Conservation (phyloP, 2,797 vertebrate species). For the Sebastes hubbsi region DNA sequence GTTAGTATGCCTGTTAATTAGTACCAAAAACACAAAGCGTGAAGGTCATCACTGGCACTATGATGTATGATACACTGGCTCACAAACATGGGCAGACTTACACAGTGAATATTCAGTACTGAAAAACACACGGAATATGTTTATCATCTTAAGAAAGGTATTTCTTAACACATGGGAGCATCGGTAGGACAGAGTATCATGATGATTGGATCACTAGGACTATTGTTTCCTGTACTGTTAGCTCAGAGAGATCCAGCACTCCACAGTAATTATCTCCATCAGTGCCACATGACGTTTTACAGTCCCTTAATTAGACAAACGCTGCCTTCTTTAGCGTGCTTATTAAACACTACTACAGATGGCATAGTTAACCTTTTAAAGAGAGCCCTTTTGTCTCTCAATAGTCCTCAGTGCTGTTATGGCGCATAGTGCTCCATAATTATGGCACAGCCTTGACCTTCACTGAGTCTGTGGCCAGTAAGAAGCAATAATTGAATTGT, state of each 20-base stretch:
- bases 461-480: constrained; percentile 39
- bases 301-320: constrained; percentile 43
- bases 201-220: background rate
- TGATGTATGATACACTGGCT: background rate
- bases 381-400: constrained; percentile 36
- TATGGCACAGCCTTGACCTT: constrained; percentile 51
- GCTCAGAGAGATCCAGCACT: constrained; percentile 8
- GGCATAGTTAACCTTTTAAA: constrained; percentile 62
- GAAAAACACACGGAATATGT: background rate
- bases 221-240: background rate
- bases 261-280: constrained; percentile 51
- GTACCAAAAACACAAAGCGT: background rate
- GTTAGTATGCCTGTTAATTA: background rate
- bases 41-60: background rate
- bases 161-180: background rate
- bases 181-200: background rate
- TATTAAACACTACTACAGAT: constrained; percentile 28
- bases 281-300: constrained; percentile 25
- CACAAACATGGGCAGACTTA: background rate
- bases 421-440: constrained; percentile 44
- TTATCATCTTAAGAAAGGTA: background rate
- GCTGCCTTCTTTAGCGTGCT: constrained; percentile 25
- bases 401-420: constrained; percentile 38
- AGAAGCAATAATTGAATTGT: constrained; percentile 65
- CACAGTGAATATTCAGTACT: background rate